phyloP scores from a whole-genome alignment of 1,140 invertebrate species.

The Cepaea nemoralis region DNA sequence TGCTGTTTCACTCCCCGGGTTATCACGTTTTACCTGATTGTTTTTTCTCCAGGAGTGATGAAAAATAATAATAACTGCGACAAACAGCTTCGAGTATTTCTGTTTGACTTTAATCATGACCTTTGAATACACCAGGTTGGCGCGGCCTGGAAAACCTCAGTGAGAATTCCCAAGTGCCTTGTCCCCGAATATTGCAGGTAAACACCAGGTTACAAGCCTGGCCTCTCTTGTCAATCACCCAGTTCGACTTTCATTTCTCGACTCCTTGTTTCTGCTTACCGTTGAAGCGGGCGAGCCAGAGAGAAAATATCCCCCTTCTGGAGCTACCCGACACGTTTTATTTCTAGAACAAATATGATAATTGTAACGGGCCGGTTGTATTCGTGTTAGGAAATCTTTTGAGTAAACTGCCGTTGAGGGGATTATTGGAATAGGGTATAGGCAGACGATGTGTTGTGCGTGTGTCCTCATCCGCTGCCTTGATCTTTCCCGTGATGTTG shows the following conservation, averaged over 20 bases:
- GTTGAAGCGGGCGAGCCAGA: not conserved
- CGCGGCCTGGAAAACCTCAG: not conserved
- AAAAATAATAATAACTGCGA: not conserved
- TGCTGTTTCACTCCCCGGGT: not conserved
- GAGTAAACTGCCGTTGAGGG: not conserved
- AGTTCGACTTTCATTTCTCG: conserved; percentile 6
- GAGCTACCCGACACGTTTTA: not conserved
- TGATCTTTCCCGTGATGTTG: conserved; percentile 15
- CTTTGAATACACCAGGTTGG: conserved; percentile 12
- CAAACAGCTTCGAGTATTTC: not conserved
- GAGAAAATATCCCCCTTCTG: not conserved
- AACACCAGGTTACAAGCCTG: not conserved
- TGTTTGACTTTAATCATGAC: conserved; percentile 18
- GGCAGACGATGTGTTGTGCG: not conserved
- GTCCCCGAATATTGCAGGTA: conserved; percentile 13
- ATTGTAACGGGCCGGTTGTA: not conserved
- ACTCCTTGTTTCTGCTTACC: not conserved
- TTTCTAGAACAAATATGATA: conserved; percentile 12
- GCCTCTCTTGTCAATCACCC: conserved; percentile 10
- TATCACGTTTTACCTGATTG: not conserved
- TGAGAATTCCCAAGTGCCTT: not conserved
- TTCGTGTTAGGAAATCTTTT: not conserved
- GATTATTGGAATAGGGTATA: not conserved
- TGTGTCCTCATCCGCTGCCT: not conserved
- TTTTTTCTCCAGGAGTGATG: not conserved